These are phyloP conservation scores for Parelbella ahira DNA, from an alignment of 2,888 invertebrate species.

Conservation along the genomic window DNA sequence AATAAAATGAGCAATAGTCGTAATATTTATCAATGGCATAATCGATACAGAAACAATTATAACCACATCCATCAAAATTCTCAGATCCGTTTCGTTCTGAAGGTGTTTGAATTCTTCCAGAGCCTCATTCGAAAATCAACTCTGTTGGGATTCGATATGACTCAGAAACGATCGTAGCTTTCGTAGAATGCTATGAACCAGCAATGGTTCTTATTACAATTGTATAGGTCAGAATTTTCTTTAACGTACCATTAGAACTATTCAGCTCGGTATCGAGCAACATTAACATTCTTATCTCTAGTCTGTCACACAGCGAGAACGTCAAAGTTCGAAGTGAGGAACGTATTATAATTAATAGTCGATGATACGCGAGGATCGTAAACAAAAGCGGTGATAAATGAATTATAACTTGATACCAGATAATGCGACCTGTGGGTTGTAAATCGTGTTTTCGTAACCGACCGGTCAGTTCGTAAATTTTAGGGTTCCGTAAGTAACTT, in stretches of 20 bases:
- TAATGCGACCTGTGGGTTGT: conserved; percentile 71
- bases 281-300: conserved; percentile 80
- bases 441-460: conserved; percentile 72
- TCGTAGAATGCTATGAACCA: background rate
- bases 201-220: conserved; percentile 30
- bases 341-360: conserved; percentile 79
- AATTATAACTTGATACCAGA: conserved; percentile 75
- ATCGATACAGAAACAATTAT: conserved; percentile 81
- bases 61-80: conserved; percentile 79
- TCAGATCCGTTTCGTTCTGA: conserved; percentile 55
- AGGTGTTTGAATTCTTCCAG: conserved; percentile 45
- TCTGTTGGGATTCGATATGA: conserved; percentile 37
- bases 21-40: conserved; percentile 81
- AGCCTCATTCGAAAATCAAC: conserved; percentile 37
- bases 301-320: conserved; percentile 78
- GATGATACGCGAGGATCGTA: conserved; percentile 79
- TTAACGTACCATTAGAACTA: conserved; percentile 25
- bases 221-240: conserved; percentile 44
- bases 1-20: conserved; percentile 80
- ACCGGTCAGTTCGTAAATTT: conserved; percentile 50
- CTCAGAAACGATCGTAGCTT: conserved; percentile 38
- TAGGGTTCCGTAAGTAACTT: conserved; percentile 29
- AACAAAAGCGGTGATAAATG: conserved; percentile 80
- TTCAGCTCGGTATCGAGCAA: conserved; percentile 54
- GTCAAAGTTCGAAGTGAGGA: conserved; percentile 79